These are phyloP conservation scores for Alcedo atthis DNA, from an alignment of 2,797 vertebrate genomes.

Conservation along the genomic window DNA sequence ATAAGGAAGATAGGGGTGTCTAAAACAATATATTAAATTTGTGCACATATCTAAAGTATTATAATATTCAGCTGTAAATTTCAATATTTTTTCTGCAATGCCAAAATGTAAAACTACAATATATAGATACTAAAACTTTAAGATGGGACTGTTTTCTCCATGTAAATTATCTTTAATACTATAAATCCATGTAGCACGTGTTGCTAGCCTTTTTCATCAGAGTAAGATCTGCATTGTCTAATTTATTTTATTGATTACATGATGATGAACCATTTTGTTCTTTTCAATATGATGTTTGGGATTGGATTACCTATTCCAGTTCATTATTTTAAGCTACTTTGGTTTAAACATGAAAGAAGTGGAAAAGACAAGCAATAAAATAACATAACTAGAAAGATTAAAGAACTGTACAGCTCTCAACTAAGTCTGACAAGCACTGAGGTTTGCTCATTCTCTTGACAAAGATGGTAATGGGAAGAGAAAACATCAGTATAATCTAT, in stretches of 20 bases:
- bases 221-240: conserved; percentile 11
- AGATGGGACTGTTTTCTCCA: not conserved
- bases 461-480: conserved; percentile 49
- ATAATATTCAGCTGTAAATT: not conserved
- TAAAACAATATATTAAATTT: not conserved
- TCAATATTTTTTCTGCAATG: not conserved
- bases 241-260: conserved; percentile 46
- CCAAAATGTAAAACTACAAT: not conserved
- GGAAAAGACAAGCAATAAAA: conserved; percentile 47
- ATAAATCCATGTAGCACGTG: conserved; percentile 10
- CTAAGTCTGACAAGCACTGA: conserved; percentile 45
- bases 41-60: not conserved
- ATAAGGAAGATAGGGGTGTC: not conserved
- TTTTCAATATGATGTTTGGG: conserved; percentile 34
- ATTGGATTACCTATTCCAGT: conserved; percentile 42
- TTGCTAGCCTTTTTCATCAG: conserved; percentile 17
- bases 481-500: conserved; percentile 50
- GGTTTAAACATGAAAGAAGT: conserved; percentile 24
- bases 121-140: not conserved
- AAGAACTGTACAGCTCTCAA: not conserved
- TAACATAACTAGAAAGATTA: conserved; percentile 40
- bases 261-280: conserved; percentile 47
- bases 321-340: conserved; percentile 1
- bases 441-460: conserved; percentile 46
- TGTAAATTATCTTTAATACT: not conserved